phyloP scores from a whole-genome alignment of 2,888 invertebrate species.

The Cerastis leucographa region DNA sequence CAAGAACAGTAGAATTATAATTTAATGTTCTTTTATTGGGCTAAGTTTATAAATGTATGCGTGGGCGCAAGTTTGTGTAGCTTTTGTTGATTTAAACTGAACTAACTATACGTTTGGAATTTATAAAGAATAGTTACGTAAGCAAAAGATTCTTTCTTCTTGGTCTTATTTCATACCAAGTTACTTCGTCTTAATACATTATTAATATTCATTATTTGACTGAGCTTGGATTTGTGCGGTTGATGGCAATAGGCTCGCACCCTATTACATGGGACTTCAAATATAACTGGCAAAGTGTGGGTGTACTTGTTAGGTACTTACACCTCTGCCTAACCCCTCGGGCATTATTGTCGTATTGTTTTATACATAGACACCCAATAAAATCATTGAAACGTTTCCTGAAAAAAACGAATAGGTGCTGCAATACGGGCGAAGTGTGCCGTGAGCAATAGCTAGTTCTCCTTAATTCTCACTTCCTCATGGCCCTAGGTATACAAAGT shows the following conservation, averaged over 20 bases:
- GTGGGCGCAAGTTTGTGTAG: not conserved
- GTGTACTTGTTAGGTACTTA: no score
- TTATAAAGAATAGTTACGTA: not conserved
- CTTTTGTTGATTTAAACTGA: not conserved
- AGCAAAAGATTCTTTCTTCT: not conserved
- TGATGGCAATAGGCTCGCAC: no score
- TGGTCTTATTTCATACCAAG: not conserved
- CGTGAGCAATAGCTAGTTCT: not conserved
- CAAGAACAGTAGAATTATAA: not conserved
- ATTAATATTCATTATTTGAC: no score
- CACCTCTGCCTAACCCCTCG: no score
- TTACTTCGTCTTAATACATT: no score
- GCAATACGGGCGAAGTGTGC: not conserved
- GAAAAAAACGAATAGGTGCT: not conserved
- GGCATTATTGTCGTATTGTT: no score
- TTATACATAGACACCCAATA: not conserved
- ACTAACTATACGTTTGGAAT: not conserved
- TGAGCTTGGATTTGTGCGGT: no score
- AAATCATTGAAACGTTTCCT: not conserved
- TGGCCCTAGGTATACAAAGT: not conserved
- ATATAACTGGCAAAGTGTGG: no score
- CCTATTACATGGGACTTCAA: no score
- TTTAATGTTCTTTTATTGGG: conserved; percentile 34
- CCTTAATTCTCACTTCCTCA: conserved; percentile 2
- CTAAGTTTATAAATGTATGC: not conserved